These are phyloP conservation scores for Hippopotamus amphibius DNA, from an alignment of 2,113 vertebrate species.

Conservation along the genomic window DNA sequence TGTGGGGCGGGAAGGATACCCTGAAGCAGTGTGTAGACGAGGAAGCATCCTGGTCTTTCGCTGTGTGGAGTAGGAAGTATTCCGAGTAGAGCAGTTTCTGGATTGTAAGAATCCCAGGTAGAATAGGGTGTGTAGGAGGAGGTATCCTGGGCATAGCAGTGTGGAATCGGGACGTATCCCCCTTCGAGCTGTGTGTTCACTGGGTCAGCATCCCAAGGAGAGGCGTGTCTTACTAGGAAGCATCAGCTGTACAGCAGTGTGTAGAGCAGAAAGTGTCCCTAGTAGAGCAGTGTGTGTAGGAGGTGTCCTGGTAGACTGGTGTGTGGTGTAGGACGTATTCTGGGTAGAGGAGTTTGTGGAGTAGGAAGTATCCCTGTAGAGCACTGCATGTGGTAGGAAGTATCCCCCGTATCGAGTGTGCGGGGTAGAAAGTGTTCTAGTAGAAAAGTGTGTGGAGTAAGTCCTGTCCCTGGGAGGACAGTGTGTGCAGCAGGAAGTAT, in stretches of 20 bases:
- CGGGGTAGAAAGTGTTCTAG: background rate
- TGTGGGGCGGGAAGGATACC: background rate
- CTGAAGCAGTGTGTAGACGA: background rate
- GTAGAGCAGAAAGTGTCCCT: background rate
- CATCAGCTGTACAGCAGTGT: background rate
- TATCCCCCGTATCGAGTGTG: background rate
- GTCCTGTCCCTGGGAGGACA: background rate
- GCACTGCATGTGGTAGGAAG: background rate
- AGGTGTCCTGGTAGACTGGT: background rate
- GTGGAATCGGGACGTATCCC: background rate
- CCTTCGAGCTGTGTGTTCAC: background rate
- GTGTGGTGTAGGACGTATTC: background rate
- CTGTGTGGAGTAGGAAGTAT: background rate
- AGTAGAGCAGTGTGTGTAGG: background rate
- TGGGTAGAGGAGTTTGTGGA: background rate
- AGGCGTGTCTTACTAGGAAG: background rate
- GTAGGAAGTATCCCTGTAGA: background rate
- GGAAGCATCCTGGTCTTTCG: accelerated
- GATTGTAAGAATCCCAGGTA: too few species aligned
- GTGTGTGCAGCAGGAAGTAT: background rate
- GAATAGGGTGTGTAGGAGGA: background rate
- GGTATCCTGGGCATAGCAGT: background rate
- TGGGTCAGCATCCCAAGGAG: background rate
- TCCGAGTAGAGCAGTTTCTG: too few species aligned
- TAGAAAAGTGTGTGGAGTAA: background rate